These are phyloP conservation scores for Lophotis ruficrista DNA, from an alignment of 2,113 vertebrate genomes.

Conservation along the genomic window DNA sequence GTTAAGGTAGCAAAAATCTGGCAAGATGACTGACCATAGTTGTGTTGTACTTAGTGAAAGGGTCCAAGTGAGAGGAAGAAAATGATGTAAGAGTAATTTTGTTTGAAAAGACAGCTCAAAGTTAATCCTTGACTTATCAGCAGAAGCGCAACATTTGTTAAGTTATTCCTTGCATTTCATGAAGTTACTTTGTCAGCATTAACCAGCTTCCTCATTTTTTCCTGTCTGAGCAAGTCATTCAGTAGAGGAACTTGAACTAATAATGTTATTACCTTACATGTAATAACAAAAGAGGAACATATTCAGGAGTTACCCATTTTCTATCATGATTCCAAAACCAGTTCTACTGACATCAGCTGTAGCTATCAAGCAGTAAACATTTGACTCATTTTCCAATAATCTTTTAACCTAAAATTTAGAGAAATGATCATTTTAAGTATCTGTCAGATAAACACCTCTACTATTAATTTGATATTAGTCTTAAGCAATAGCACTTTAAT, in stretches of 20 bases:
- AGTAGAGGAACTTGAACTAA: background rate
- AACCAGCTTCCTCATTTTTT: background rate
- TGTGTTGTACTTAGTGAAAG: background rate
- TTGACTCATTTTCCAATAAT: constrained; percentile 59
- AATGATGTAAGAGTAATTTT: background rate
- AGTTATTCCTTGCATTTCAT: background rate
- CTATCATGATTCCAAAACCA: constrained; percentile 53
- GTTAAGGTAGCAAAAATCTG: background rate
- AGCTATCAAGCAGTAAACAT: constrained; percentile 66
- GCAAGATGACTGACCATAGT: background rate
- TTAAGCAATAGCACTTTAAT: background rate
- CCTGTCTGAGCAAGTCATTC: background rate
- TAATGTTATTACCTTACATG: background rate
- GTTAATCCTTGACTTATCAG: background rate
- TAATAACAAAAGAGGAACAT: background rate
- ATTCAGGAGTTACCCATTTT: constrained; percentile 46
- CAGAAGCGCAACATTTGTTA: background rate
- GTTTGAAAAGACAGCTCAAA: background rate
- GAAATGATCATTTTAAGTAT: background rate
- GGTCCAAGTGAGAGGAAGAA: background rate
- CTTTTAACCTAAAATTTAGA: constrained; percentile 60
- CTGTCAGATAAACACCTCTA: background rate
- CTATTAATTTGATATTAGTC: background rate
- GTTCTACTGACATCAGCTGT: constrained; percentile 48
- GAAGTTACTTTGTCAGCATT: background rate